These are phyloP conservation scores for Naja naja DNA, from an alignment of 2,113 vertebrate species.

Conservation along the genomic window DNA sequence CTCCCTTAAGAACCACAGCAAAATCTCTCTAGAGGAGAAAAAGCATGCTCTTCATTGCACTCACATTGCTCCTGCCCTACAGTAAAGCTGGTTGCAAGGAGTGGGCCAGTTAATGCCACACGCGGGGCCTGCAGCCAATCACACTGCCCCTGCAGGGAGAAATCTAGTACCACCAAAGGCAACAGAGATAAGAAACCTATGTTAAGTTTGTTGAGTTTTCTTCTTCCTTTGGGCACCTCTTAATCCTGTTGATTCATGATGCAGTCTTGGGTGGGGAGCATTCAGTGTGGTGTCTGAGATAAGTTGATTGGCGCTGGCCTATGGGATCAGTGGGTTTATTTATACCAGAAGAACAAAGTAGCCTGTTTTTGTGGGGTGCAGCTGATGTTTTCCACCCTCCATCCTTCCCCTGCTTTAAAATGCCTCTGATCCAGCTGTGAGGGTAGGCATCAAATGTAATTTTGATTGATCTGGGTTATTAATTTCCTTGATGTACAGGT, in stretches of 20 bases:
- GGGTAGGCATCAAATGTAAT: conserved; percentile 58
- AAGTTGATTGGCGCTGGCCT: not conserved
- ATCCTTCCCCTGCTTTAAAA: not conserved
- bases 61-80: no score
- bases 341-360: not conserved
- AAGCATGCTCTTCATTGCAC: no score
- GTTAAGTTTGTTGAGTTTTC: not conserved
- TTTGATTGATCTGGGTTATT: conserved; percentile 60
- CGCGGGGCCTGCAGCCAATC: no score
- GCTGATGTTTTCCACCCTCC: not conserved
- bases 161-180: not conserved
- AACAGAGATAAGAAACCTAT: not conserved
- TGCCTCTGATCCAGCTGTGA: conserved; percentile 25
- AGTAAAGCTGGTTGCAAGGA: no score
- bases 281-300: not conserved
- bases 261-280: no score
- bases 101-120: not conserved
- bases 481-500: conserved; percentile 64
- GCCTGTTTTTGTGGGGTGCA: not conserved
- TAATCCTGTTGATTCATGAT: not conserved
- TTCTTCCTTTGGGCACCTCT: not conserved
- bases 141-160: not conserved
- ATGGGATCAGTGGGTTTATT: not conserved
- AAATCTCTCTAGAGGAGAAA: no score
- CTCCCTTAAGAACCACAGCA: no score